These are phyloP conservation scores for Amiota mariae DNA, from an alignment of 2,888 invertebrate species.

Conservation along the genomic window DNA sequence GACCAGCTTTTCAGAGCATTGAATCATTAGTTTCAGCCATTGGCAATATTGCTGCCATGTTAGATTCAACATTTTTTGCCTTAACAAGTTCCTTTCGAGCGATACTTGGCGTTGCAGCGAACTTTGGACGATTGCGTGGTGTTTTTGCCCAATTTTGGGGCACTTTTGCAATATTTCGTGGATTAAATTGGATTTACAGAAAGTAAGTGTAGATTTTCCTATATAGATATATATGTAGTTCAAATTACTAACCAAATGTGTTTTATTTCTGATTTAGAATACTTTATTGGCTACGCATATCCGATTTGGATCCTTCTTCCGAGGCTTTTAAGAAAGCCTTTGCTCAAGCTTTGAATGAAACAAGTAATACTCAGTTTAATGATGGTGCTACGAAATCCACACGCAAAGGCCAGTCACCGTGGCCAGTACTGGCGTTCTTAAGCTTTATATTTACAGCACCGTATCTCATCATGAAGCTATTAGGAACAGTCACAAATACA, in stretches of 20 bases:
- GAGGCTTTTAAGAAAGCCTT: slow-evolving; percentile 74
- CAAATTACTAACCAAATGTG: not conserved
- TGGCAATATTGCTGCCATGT: slow-evolving; percentile 94
- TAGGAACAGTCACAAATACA: slow-evolving; percentile 76
- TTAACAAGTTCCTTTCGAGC: slow-evolving; percentile 96
- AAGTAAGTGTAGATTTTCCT: slow-evolving; percentile 71
- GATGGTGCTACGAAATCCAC: slow-evolving; percentile 59
- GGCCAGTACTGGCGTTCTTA: slow-evolving; percentile 93
- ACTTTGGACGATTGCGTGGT: slow-evolving; percentile 87
- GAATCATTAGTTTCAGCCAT: slow-evolving; percentile 94
- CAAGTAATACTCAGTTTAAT: slow-evolving; percentile 49
- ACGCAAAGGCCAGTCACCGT: slow-evolving; percentile 77
- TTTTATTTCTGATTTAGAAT: slow-evolving; percentile 53
- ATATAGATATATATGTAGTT: too few relatives aligned
- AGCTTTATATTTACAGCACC: slow-evolving; percentile 92
- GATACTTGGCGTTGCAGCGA: slow-evolving; percentile 95
- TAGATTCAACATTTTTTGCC: slow-evolving; percentile 97
- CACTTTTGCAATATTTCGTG: slow-evolving; percentile 87
- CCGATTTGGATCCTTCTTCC: slow-evolving; percentile 71
- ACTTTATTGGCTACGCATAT: slow-evolving; percentile 69
- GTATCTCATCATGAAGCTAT: slow-evolving; percentile 89
- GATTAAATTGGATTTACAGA: slow-evolving; percentile 86
- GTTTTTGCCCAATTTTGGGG: slow-evolving; percentile 91
- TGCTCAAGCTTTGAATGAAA: slow-evolving; percentile 70
- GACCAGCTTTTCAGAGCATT: slow-evolving; percentile 95